Conservation (phyloP, 2,113 vertebrate genomes). For the Rhagologus leucostigma region DNA sequence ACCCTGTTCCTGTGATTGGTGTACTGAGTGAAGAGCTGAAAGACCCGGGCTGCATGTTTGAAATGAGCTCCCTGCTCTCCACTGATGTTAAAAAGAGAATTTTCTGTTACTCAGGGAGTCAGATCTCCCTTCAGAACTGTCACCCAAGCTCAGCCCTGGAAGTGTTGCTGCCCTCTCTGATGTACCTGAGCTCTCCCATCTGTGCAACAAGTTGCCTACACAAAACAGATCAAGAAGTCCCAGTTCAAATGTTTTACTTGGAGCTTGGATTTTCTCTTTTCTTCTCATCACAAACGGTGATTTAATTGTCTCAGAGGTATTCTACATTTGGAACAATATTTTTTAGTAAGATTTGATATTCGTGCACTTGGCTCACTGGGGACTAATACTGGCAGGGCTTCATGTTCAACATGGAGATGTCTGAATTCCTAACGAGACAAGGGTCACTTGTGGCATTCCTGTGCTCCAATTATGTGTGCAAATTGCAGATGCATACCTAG, state of each 20-base stretch:
- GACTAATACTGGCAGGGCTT: background rate
- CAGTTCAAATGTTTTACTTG: background rate
- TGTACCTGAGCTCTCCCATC: background rate
- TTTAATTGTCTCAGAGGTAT: background rate
- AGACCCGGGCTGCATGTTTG: background rate
- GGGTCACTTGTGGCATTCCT: background rate
- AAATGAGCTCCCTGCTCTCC: background rate
- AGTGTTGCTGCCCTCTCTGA: background rate
- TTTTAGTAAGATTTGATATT: background rate
- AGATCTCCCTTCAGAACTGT: background rate
- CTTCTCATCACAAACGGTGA: background rate
- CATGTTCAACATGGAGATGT: background rate
- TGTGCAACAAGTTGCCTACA: background rate
- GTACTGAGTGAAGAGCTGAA: background rate
- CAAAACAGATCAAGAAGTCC: background rate
- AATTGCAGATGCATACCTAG: background rate
- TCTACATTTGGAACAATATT: background rate
- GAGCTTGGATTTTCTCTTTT: background rate
- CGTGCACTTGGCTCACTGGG: background rate
- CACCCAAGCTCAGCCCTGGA: background rate
- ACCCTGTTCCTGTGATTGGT: background rate
- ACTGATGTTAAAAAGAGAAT: background rate
- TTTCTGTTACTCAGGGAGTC: background rate
- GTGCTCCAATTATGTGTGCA: background rate
- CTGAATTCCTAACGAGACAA: constrained; percentile 25